Conservation (phyloP, 2,113 vertebrate species). For the Apodemus sylvaticus region DNA sequence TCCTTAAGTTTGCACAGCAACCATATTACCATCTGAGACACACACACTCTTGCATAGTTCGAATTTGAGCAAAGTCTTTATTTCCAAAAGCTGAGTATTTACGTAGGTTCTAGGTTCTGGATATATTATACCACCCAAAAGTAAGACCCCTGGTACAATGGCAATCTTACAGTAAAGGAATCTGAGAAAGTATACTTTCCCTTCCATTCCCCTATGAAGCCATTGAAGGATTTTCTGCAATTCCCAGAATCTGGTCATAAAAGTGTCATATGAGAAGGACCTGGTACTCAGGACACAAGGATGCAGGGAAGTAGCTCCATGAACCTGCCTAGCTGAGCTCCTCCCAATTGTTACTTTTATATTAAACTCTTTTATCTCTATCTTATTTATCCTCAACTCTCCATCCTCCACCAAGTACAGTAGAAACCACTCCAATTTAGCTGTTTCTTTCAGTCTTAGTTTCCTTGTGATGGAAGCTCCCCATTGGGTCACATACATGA, state of each 20-base stretch:
- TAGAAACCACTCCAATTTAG: background rate
- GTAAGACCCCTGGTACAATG: background rate
- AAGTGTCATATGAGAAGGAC: background rate
- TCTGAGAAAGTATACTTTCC: background rate
- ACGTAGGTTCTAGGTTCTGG: background rate
- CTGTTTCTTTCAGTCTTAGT: background rate
- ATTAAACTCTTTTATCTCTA: background rate
- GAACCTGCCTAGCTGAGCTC: background rate
- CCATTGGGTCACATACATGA: background rate
- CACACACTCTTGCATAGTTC: background rate
- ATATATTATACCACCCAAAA: background rate
- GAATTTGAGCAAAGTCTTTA: background rate
- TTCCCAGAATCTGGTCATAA: background rate
- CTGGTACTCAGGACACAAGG: background rate
- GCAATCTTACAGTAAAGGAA: background rate
- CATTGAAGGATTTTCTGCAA: background rate
- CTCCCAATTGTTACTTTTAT: background rate
- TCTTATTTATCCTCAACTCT: background rate
- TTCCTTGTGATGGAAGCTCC: background rate
- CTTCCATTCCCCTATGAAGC: background rate
- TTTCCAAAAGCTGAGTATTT: background rate
- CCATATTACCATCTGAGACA: background rate
- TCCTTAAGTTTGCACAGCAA: background rate
- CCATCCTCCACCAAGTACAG: background rate
- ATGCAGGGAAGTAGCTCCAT: background rate